A percentile compares a stretch with the other conserved stretches of the same genome.
These are phyloP conservation scores for Manis crassicaudata DNA, from an alignment of 2,797 vertebrate genomes.

Conservation along the genomic window DNA sequence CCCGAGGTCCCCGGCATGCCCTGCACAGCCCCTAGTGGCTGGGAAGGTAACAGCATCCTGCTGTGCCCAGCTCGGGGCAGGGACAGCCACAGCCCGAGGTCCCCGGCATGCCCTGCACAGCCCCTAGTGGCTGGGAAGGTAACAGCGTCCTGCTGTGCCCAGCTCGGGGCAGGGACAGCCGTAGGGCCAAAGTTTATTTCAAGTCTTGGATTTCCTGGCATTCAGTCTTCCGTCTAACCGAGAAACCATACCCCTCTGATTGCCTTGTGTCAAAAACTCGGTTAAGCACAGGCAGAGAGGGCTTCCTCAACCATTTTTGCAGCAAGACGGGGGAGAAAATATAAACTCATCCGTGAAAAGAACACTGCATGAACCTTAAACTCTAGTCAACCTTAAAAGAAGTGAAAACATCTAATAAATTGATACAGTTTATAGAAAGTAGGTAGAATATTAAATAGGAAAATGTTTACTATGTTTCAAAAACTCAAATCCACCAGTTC, in stretches of 20 bases:
- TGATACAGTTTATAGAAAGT: conserved; percentile 66
- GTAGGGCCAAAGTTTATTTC: not conserved
- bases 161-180: not conserved
- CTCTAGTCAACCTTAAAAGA: conserved; percentile 60
- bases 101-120: rapidly evolving
- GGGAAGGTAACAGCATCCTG: not conserved
- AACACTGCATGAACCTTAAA: conserved; percentile 40
- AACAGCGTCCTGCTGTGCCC: not conserved
- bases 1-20: rapidly evolving
- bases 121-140: not conserved
- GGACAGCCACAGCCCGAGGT: rapidly evolving
- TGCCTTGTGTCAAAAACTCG: not conserved
- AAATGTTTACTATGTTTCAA: conserved; percentile 74
- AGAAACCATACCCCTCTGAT: not conserved
- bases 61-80: not conserved
- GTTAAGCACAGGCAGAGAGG: not conserved
- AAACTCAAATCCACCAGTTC: conserved; percentile 75
- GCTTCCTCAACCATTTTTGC: not conserved
- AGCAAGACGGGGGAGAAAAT: not conserved
- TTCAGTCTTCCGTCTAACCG: not conserved
- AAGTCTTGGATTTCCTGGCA: not conserved
- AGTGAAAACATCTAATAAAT: conserved; percentile 67
- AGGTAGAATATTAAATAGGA: conserved; percentile 70
- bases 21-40: not conserved
- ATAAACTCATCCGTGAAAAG: not conserved